phyloP scores from a whole-genome alignment of 2,888 invertebrate species.

The Ommatoiulus sabulosus region DNA sequence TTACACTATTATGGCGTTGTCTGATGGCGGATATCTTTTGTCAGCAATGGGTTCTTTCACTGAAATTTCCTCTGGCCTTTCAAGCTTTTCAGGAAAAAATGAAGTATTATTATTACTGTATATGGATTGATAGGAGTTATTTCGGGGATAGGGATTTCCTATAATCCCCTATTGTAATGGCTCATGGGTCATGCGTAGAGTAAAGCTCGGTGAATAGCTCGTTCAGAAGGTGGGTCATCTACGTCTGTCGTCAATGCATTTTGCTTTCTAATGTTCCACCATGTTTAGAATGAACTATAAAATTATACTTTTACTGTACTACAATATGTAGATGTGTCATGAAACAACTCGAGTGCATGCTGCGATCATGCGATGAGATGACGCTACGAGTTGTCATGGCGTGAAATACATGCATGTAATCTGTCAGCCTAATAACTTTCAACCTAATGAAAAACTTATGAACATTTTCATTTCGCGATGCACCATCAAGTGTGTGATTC shows the following conservation, averaged over 20 bases:
- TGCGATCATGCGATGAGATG: too few species aligned
- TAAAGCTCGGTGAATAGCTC: not conserved
- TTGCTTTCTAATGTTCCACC: not conserved
- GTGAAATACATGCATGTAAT: too few species aligned
- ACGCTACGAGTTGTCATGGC: too few species aligned
- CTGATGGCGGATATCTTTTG: slow-evolving; percentile 36
- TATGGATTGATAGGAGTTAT: slow-evolving; percentile 38
- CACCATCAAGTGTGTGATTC: too few species aligned
- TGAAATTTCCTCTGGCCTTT: slow-evolving; percentile 24
- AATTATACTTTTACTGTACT: not conserved
- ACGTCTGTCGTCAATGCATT: not conserved
- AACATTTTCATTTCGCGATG: too few species aligned
- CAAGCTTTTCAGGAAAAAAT: not conserved
- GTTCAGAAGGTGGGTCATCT: slow-evolving; percentile 9
- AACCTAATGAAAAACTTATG: too few species aligned
- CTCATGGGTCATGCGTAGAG: not conserved
- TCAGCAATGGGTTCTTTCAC: slow-evolving; percentile 36
- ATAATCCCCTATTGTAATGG: slow-evolving; percentile 11
- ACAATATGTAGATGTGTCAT: too few species aligned
- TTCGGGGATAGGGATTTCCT: slow-evolving; percentile 19
- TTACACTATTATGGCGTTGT: slow-evolving; percentile 3
- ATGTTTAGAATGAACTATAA: not conserved
- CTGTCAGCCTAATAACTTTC: too few species aligned
- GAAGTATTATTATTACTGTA: slow-evolving; percentile 40
- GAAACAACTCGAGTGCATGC: too few species aligned